Evolutionary conservation across 2,888 invertebrate species (phyloP), one percentile per base, ranked within the genome.

Genomic region (Drosophila diplacantha): DNA sequence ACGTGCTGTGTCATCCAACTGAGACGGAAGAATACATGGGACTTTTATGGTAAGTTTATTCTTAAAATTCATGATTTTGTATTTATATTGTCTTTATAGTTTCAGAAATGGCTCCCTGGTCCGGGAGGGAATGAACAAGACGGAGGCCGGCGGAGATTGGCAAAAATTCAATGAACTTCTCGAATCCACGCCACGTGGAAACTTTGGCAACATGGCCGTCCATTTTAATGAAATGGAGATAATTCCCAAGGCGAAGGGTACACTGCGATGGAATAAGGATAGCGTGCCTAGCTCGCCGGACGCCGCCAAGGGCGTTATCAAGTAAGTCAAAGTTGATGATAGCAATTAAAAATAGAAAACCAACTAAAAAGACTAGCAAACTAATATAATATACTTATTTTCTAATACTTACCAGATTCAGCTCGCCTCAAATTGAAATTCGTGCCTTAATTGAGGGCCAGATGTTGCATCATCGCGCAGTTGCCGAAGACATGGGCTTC

Each of bases 31-130:
- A 92, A 26, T 98, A 93, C 88, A 96, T 98, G 96, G 96, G 94
- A 0, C 89, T 98, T 34, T 90, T 98, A 55, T 96, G 97, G 95
- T 95, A 88, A 85, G 86, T 24, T 11, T 5, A 9, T 37, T 12
- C 1, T 16, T 1, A 1, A 5, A 14, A 3, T 8, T 3, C 4
- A 41, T 9, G 5, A 2, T 3, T 18, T 18, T 4, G 5, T 16
- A 32, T 20, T 11, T 14, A 5, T 6, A 1, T 16, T 20, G 7
- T 8, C 3, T 0, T 3, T 41, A 18, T 50, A 93, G 93, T 89
- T 96, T 94, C 87, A 95, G 97, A 86, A 99, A 99, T 89, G 98
- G 98, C 0, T 97, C 98, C 0, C 88, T 98, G 22, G 96, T 96
- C 0, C 90, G 99, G 16, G 97, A 98, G 89, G 90, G 92, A 80